Conservation (phyloP, 2,888 invertebrate species). For the Belgica antarctica region DNA sequence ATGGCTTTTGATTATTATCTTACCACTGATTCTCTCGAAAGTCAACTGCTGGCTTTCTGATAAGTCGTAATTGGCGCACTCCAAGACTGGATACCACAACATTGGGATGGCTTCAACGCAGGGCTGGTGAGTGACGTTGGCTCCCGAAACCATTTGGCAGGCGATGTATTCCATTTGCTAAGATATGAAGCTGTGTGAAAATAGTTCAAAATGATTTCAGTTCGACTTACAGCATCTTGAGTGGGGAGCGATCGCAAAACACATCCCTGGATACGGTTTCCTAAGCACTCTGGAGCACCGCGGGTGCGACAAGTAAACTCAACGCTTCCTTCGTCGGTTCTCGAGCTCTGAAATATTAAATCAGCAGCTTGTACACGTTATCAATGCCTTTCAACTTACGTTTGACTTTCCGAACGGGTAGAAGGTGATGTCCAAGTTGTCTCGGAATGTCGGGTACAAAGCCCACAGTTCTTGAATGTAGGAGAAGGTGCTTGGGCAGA, state of each 20-base stretch:
- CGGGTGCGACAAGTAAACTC: too few species aligned
- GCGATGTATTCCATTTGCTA: slow-evolving; percentile 55
- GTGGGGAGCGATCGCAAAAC: slow-evolving; percentile 53
- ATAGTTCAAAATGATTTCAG: too few species aligned
- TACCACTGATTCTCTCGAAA: slow-evolving; percentile 56
- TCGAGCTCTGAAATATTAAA: background rate
- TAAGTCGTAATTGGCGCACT: slow-evolving; percentile 53
- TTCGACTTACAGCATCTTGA: slow-evolving; percentile 49
- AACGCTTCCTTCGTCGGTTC: too few species aligned
- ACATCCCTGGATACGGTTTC: slow-evolving; percentile 65
- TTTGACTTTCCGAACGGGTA: slow-evolving; percentile 66
- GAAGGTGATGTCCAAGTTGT: slow-evolving; percentile 57
- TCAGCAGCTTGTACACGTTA: background rate
- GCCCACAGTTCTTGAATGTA: slow-evolving; percentile 60
- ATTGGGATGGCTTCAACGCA: slow-evolving; percentile 54
- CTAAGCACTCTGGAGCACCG: slow-evolving; percentile 66
- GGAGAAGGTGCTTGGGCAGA: slow-evolving; percentile 61
- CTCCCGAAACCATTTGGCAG: slow-evolving; percentile 58
- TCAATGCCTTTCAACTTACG: slow-evolving; percentile 54
- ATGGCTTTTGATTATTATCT: slow-evolving; percentile 45
- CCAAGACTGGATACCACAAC: slow-evolving; percentile 50
- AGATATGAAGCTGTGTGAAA: background rate
- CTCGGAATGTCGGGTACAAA: slow-evolving; percentile 56
- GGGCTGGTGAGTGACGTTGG: slow-evolving; percentile 48
- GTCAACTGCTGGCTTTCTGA: slow-evolving; percentile 56